Evolutionary conservation across 1,140 invertebrate genomes (phyloP), one percentile per base, ranked within the genome.

Genomic region (Pseudomyrmex concolor): DNA sequence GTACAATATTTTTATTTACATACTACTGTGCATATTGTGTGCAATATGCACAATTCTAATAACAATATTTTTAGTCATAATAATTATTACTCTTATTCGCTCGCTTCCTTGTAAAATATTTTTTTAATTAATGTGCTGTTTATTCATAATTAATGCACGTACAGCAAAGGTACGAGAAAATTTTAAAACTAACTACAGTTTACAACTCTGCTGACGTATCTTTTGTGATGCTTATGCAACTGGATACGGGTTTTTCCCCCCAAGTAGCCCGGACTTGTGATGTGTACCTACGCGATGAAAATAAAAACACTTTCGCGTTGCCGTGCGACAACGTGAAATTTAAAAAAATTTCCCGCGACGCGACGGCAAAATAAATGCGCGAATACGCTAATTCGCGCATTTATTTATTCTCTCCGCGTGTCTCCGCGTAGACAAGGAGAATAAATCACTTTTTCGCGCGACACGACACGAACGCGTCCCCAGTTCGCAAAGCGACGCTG

Each of bases 371-470:
- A 17, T 12, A 17, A 60, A 80, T 67, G 45, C 54, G 19, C 76
- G 76, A 70, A 43, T 17, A 13, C 43, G 66, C 12, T 80, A 80
- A 80, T 71, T 71, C 43, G 48, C 19, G 48, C 76, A 80, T 80
- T 80, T 80, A 71, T 80, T 80, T 80, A 80, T 80, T 71, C 66
- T 15, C 66, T 8, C 66, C 15, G 51, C 63, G 74, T 43, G 73
- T 25, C n/a, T 64, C 19, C 13, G 43, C 13, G 8, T 13, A 19
- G 19, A 66, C 66, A 71, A 71, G 22, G n/a, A 50, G 43, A 13
- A 70, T 70, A 71, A 80, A 80, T 80, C 34, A 60, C 43, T 67
- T 80, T 80, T 34, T 71, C 68, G 13, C 54, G 15, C 51, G 15
- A 68, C 43, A 68, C 43, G 51, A 76, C 25, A 12, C 34, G 25